Evolutionary conservation across 1,140 invertebrate genomes (phyloP), one percentile per base, ranked within the genome.

Genomic region (Mya arenaria): DNA sequence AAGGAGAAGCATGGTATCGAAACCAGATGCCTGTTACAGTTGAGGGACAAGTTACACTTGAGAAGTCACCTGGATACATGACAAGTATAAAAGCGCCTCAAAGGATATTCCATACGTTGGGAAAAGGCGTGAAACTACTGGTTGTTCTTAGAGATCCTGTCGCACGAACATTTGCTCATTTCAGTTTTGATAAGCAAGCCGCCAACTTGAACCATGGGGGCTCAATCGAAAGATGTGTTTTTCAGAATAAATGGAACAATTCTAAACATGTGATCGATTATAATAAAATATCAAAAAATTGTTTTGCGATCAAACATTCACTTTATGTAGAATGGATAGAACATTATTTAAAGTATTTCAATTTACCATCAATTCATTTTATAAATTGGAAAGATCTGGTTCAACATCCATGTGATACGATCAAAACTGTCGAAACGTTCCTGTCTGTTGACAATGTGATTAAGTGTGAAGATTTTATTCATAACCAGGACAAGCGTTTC

Each of bases 41-140:
- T 5, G 8, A 48, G 1, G 34, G 23, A 30, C 82, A 84, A 55
- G 56, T 84, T 23, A 84, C 82, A 13, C 39, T 84, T 23, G 82
- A 84, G 34, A 84, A 84, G 58, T 71, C 82, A 5, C 82, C 82
- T 6, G 41, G 56, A 32, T 84, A 84, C 39, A 56, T 84, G 30
- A 17, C 30, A 4, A 63, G 66, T 25, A 8, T 15, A 0, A 13
- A 71, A 19, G 56, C 73, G 0, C 66, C 75, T 10, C 19, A 41
- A 4, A 25, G 82, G 23, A 78, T 84, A 30, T 52, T 41, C 39
- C n/a, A n/a, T n/a, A 36, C 63, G 32, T 63, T 78, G 30, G 56
- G 73, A 25, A 44, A 32, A 52, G 32, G 56, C 28, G 79, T 84
- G 0, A 84, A 84, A 30, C 58, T 84, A 5, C 63, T 84, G 34